phyloP scores from a whole-genome alignment of 2,888 invertebrate genomes.

The Tenthredo notha region DNA sequence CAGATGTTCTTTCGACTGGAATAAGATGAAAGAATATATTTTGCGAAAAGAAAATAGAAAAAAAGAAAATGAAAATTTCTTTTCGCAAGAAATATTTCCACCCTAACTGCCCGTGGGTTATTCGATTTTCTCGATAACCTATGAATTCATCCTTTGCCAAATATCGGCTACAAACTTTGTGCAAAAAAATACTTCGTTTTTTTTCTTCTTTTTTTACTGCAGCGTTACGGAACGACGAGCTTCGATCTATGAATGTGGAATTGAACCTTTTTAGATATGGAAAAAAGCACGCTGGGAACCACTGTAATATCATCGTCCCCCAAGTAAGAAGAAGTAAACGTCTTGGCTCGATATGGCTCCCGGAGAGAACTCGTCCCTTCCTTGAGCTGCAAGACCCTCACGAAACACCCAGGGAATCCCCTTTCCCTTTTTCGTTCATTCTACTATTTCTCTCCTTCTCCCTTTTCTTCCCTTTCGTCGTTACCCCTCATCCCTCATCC shows the following conservation, averaged over 20 bases:
- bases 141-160: background rate
- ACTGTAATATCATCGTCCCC: constrained; percentile 55
- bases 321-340: constrained; percentile 56
- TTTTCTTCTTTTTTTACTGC: background rate
- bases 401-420: constrained; percentile 51
- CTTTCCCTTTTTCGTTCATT: constrained; percentile 24
- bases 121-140: background rate
- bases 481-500: constrained; percentile 10
- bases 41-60: background rate
- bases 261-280: background rate
- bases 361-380: constrained; percentile 50
- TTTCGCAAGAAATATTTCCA: constrained; percentile 58
- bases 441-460: background rate
- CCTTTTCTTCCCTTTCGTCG: constrained; percentile 27
- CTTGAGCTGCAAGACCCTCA: constrained; percentile 44
- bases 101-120: background rate
- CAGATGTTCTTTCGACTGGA: constrained; percentile 68
- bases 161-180: background rate
- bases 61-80: background rate
- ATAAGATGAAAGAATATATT: constrained; percentile 66
- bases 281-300: constrained; percentile 43
- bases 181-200: no score
- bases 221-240: background rate
- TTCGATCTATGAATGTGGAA: background rate
- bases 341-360: constrained; percentile 57